phyloP scores from a whole-genome alignment of 2,113 vertebrate genomes.

The Mormyrus lacerda region DNA sequence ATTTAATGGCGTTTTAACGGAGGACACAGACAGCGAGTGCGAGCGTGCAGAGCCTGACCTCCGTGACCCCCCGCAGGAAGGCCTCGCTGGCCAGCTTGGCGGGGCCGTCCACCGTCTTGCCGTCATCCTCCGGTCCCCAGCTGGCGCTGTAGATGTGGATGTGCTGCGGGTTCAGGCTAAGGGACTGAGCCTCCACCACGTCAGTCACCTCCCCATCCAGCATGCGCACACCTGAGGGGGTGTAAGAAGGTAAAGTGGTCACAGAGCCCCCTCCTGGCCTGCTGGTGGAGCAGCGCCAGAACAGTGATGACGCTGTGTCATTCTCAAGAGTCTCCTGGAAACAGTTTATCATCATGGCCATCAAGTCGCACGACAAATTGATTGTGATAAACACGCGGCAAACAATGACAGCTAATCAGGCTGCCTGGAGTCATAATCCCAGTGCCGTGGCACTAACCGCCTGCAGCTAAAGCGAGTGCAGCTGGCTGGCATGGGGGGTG shows the following conservation, averaged over 20 bases:
- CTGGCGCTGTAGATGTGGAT: slow-evolving; percentile 89
- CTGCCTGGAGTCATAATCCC: not conserved
- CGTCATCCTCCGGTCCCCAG: slow-evolving; percentile 92
- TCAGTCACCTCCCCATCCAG: slow-evolving; percentile 96
- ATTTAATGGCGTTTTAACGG: not conserved
- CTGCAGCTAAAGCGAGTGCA: not conserved
- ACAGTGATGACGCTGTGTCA: not conserved
- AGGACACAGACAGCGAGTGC: not conserved
- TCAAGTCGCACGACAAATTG: not conserved
- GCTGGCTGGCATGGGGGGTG: not conserved
- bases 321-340: not conserved
- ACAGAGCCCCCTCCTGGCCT: not conserved
- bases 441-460: not conserved
- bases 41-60: slow-evolving; percentile 56
- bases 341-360: not conserved
- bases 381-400: not conserved
- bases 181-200: slow-evolving; percentile 87
- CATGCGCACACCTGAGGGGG: slow-evolving; percentile 85
- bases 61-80: slow-evolving; percentile 82
- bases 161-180: slow-evolving; percentile 87
- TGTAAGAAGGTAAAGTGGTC: not conserved
- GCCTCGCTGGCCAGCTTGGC: slow-evolving; percentile 91
- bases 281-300: not conserved
- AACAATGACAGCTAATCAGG: slow-evolving; percentile 6
- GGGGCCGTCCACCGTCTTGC: slow-evolving; percentile 91